phyloP scores from a whole-genome alignment of 2,797 vertebrate species.

The Schizopygopsis malacanthus region DNA sequence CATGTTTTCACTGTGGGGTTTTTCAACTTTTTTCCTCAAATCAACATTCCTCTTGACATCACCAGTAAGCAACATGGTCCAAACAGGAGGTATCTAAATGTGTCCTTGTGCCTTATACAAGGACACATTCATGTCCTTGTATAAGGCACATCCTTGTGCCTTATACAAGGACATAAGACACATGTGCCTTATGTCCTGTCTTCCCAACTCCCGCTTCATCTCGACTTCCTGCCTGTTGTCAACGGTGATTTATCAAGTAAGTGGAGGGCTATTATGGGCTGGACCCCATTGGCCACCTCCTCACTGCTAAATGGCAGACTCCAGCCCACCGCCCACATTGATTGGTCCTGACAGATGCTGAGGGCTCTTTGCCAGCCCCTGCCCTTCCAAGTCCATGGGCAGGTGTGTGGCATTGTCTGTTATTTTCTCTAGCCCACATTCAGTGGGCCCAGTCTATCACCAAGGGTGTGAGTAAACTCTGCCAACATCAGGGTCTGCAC shows the following conservation, averaged over 20 bases:
- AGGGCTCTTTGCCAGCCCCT: constrained; percentile 75
- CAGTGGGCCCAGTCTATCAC: not conserved
- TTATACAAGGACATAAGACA: too few species aligned
- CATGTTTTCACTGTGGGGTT: not conserved
- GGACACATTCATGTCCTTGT: too few species aligned
- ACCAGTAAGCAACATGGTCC: constrained; percentile 11
- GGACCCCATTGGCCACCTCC: constrained; percentile 68
- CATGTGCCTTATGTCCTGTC: not conserved
- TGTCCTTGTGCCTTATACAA: not conserved
- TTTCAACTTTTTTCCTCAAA: constrained; percentile 10
- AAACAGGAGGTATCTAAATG: constrained; percentile 4
- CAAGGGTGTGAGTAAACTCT: not conserved
- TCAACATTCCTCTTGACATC: not conserved
- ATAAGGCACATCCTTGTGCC: too few species aligned
- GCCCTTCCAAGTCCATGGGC: constrained; percentile 61
- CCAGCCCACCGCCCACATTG: constrained; percentile 66
- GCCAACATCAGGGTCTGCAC: constrained; percentile 25
- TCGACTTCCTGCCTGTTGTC: constrained; percentile 74
- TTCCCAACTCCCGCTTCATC: constrained; percentile 68
- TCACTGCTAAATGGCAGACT: constrained; percentile 75
- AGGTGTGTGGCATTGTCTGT: constrained; percentile 59
- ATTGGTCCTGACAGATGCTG: constrained; percentile 77
- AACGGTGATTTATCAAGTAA: constrained; percentile 81
- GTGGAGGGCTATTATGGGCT: constrained; percentile 77
- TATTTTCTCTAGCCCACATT: constrained; percentile 30